Base-by-base conservation (phyloP, 2,888 invertebrate genomes). In the Stenodema calcarata region DNA sequence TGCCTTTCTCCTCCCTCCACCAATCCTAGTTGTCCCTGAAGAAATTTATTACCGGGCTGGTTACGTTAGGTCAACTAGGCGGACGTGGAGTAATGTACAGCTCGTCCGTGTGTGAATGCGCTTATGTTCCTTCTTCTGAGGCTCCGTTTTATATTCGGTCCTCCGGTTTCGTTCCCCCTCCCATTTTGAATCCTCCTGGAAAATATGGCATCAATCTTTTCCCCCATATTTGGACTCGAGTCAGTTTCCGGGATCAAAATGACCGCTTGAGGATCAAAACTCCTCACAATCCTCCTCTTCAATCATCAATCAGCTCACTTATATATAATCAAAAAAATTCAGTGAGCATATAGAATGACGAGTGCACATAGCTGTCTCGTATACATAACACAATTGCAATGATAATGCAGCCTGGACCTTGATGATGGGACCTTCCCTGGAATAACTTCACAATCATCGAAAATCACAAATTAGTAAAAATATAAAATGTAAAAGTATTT, bases 21-120 rank as follows among this genome's bases (percentile, higher is more conserved):
- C 35, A 16, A 28, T 76, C 41, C 35, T 16, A 41, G 75, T 41
- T 76, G 75, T 76, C 75, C 75, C 75, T 18, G 75, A n/a, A 41
- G 75, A 76, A 76, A 76, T 76, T 76, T 76, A 76, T 76, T 76
- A 76, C 75, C 75, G 28, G 28, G 75, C 75, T 76, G 75, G 75
- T 76, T 76, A 76, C 75, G 75, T 76, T 41, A 18, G 75, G 75
- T 76, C 75, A 76, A 76, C 75, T 76, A 76, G 75, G 75, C 12
- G 35, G 75, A 76, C 75, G 75, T 76, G 75, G 75, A 35, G 41
- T 76, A 76, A 76, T 76, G 28, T 76, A 76, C 75, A 76, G n/a
- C 41, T 76, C 50, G 50, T 50, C 50, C 50, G 50, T n/a, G 50
- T 50, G 16, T 50, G 50, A 50, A 50, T n/a, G 50, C n/a, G 50